Percentiles rank a stretch among this genome's conserved stretches.
Conservation (phyloP, 2,888 invertebrate species). For the Ichneumoninae sp. region DNA sequence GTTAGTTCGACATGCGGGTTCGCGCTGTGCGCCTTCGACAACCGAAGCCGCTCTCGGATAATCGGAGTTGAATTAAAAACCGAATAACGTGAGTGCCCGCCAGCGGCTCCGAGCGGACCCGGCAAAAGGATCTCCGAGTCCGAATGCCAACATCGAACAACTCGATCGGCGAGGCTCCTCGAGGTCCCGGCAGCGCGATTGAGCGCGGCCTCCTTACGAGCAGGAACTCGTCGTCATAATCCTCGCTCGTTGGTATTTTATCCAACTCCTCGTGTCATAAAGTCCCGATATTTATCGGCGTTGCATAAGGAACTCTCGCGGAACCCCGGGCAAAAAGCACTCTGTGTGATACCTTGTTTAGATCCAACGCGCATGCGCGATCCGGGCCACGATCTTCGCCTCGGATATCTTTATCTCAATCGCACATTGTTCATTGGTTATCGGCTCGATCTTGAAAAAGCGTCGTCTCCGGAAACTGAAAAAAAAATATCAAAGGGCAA, state of each 20-base stretch:
- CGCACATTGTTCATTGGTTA: conserved; percentile 38
- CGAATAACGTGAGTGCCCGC: background rate
- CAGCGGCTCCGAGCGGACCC: conserved; percentile 11
- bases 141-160: conserved; percentile 16
- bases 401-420: conserved; percentile 9
- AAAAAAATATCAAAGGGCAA: conserved; percentile 20
- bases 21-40: conserved; percentile 18
- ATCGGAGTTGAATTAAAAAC: background rate
- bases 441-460: background rate
- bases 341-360: conserved; percentile 35
- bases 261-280: conserved; percentile 73
- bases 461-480: background rate
- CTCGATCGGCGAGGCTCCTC: conserved; percentile 9
- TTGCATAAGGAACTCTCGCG: conserved; percentile 73
- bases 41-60: background rate
- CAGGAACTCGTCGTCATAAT: conserved; percentile 76
- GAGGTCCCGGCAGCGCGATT: conserved; percentile 1
- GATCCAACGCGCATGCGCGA: conserved; percentile 8
- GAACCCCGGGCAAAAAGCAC: conserved; percentile 4
- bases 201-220: conserved; percentile 71
- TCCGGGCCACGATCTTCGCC: background rate
- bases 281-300: conserved; percentile 77
- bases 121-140: conserved; percentile 13
- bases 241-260: conserved; percentile 75
- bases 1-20: no score